Conservation (phyloP, 1,140 invertebrate genomes). For the Drepana arcuata region DNA sequence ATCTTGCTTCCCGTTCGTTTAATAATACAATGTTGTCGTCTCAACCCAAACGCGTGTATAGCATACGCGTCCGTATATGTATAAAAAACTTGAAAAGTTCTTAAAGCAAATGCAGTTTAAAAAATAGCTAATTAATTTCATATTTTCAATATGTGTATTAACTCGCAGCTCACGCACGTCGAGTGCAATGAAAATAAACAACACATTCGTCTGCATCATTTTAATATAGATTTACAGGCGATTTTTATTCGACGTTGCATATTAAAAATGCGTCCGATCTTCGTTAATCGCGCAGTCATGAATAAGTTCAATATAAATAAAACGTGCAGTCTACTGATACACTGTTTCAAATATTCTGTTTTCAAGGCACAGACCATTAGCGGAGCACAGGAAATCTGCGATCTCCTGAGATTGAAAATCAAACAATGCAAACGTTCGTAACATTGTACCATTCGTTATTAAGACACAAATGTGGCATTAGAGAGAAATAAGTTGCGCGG, state of each 20-base stretch:
- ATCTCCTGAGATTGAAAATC: constrained; percentile 54
- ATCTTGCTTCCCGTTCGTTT: constrained; percentile 7
- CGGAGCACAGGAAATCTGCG: constrained; percentile 35
- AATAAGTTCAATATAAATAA: constrained; percentile 34
- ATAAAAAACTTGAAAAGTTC: no score
- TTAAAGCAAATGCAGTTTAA: constrained; percentile 25
- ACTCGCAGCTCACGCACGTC: constrained; percentile 22
- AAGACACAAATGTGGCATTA: constrained; percentile 61
- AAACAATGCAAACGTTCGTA: constrained; percentile 51
- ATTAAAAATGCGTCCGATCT: constrained; percentile 17
- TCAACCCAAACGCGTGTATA: constrained; percentile 1
- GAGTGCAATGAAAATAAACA: constrained; percentile 50
- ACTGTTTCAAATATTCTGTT: constrained; percentile 36
- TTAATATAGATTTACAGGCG: constrained; percentile 39
- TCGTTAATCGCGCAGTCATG: constrained; percentile 11
- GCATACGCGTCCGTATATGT: background rate
- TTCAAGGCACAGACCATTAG: constrained; percentile 34
- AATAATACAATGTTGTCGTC: constrained; percentile 11
- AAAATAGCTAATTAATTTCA: no score
- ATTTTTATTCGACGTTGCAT: constrained; percentile 14
- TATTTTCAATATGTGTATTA: constrained; percentile 37
- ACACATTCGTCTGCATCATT: constrained; percentile 37
- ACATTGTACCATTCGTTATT: constrained; percentile 58
- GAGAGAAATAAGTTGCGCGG: constrained; percentile 53
- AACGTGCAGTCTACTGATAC: constrained; percentile 27